Percentiles rank a stretch among this genome's conserved stretches.
Evolutionary conservation across 2,888 invertebrate genomes (phyloP).

Genomic region (Drosophila kokeensis): DNA sequence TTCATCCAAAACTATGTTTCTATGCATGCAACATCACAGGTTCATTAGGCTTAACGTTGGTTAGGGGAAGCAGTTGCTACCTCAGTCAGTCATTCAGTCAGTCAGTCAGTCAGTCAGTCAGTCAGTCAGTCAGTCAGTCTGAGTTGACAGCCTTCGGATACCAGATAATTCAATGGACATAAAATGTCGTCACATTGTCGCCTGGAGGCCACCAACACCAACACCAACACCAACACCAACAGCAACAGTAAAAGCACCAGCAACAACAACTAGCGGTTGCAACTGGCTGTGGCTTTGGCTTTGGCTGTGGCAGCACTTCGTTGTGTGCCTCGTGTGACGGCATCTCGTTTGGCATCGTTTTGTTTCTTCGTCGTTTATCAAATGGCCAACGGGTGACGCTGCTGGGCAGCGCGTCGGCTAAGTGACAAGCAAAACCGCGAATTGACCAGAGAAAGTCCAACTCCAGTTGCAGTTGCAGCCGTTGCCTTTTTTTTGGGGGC

Average conservation of each 20-base stretch:
- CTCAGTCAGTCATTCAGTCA: constrained; percentile 6
- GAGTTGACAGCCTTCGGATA: constrained; percentile 31
- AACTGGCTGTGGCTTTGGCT: constrained; percentile 4
- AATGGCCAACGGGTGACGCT: constrained; percentile 71
- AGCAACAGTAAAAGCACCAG: not conserved
- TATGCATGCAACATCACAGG: constrained; percentile 18
- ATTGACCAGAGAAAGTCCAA: constrained; percentile 83
- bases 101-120: constrained; percentile 14
- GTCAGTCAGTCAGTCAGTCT: constrained; percentile 23
- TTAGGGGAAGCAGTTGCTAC: not conserved
- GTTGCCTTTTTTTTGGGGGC: constrained; percentile 58
- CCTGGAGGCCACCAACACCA: constrained; percentile 48
- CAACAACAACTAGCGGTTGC: constrained; percentile 14
- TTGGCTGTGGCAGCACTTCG: constrained; percentile 41
- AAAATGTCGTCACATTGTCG: constrained; percentile 79
- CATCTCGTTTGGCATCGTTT: constrained; percentile 69
- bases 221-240: not conserved
- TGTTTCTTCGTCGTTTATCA: constrained; percentile 79
- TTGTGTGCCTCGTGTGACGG: constrained; percentile 45
- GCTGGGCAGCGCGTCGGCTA: constrained; percentile 75
- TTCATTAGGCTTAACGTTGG: constrained; percentile 27
- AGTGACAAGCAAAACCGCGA: constrained; percentile 84
- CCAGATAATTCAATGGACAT: constrained; percentile 60
- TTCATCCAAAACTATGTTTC: not conserved
- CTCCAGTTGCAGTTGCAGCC: constrained; percentile 56